Conservation (phyloP, 2,888 invertebrate genomes). For the Hirtodrosophila alboralis region DNA sequence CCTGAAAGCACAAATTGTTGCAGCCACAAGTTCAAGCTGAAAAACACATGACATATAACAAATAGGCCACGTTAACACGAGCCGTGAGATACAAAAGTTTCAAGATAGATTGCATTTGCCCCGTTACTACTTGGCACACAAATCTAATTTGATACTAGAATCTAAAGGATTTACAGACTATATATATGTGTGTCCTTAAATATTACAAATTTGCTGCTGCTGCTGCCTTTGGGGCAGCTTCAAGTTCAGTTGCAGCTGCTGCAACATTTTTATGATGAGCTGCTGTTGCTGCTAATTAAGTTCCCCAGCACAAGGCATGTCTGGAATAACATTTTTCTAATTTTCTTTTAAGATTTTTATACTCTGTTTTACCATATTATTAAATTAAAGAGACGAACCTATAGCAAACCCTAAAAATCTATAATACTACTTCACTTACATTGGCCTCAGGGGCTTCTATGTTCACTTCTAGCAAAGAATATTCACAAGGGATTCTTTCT, state of each 20-base stretch:
- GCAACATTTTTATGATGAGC: conserved; percentile 16
- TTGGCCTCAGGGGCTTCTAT: no score
- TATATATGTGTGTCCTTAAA: not conserved
- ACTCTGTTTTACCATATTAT: no score
- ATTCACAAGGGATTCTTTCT: no score
- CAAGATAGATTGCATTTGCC: no score
- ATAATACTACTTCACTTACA: no score
- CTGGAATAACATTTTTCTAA: conserved; percentile 8
- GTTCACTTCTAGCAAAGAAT: no score
- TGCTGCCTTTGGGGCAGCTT: conserved; percentile 3
- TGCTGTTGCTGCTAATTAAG: conserved; percentile 35
- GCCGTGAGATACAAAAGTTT: not conserved
- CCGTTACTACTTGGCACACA: no score
- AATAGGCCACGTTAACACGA: conserved; percentile 42
- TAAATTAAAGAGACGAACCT: no score
- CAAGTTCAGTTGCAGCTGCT: conserved; percentile 9
- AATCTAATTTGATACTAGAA: conserved; percentile 41
- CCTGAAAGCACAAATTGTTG: conserved; percentile 38
- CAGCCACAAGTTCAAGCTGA: conserved; percentile 1
- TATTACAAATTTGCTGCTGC: conserved; percentile 7
- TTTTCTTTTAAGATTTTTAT: no score
- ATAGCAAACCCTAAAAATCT: no score
- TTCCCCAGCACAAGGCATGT: conserved; percentile 24
- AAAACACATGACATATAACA: conserved; percentile 65
- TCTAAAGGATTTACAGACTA: conserved; percentile 1